phyloP scores from a whole-genome alignment of 2,113 vertebrate species.

The Trogon surrucura region DNA sequence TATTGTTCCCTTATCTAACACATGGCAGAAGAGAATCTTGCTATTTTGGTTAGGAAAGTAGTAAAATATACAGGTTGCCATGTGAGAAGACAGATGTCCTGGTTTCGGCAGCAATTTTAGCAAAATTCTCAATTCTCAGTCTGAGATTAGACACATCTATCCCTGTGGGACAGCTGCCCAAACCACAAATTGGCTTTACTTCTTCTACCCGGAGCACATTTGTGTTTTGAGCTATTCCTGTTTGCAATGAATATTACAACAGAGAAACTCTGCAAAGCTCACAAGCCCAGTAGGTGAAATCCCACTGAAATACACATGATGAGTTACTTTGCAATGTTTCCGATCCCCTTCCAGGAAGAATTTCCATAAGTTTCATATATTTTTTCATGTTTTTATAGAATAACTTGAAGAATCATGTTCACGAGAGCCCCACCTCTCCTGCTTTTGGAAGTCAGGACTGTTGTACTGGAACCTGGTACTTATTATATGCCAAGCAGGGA shows the following conservation, averaged over 20 bases:
- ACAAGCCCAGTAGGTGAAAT: neutral
- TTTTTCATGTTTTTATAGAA: neutral
- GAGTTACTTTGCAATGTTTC: neutral
- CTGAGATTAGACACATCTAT: neutral
- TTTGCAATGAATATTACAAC: slow-evolving; percentile 46
- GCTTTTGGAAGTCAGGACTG: neutral
- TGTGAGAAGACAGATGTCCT: neutral
- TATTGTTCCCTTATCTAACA: neutral
- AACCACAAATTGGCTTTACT: slow-evolving; percentile 45
- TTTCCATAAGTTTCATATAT: neutral
- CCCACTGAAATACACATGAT: neutral
- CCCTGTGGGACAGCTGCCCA: slow-evolving; percentile 7
- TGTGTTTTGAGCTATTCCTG: neutral
- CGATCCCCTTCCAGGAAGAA: neutral
- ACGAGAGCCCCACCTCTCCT: neutral
- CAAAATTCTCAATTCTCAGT: neutral
- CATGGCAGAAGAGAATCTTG: neutral
- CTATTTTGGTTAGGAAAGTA: neutral
- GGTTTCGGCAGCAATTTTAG: neutral
- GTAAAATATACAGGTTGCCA: neutral
- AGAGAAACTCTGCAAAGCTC: slow-evolving; percentile 35
- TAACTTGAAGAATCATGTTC: neutral
- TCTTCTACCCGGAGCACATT: neutral
- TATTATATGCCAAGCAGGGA: neutral
- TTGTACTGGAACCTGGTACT: neutral